Evolutionary conservation across 2,797 vertebrate species (phyloP).

Genomic region (Pempheris klunzingeri): DNA sequence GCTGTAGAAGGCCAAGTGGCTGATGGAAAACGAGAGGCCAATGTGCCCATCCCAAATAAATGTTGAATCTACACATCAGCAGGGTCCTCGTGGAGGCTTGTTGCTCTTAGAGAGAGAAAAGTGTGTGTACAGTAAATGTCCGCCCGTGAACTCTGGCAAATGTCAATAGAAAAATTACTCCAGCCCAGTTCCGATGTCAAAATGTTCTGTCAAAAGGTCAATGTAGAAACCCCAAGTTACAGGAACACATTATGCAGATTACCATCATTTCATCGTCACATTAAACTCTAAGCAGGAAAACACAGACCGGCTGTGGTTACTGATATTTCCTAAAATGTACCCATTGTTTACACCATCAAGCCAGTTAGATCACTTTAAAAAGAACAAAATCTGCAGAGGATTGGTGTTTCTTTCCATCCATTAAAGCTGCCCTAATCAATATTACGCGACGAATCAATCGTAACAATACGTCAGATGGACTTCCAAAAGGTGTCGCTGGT

Average conservation of each 20-base stretch:
- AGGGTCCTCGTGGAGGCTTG: not conserved
- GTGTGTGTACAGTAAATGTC: not conserved
- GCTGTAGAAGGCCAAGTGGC: too few relatives aligned
- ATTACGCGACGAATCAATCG: not conserved
- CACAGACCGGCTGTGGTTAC: not conserved
- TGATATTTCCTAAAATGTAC: not conserved
- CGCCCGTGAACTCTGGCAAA: not conserved
- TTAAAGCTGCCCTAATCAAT: not conserved
- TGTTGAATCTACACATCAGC: not conserved
- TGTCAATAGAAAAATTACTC: not conserved
- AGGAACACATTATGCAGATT: not conserved
- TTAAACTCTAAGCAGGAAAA: not conserved
- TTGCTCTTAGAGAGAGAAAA: not conserved
- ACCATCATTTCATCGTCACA: not conserved
- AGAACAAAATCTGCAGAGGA: not conserved
- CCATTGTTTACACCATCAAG: not conserved
- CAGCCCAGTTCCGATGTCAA: constrained; percentile 1
- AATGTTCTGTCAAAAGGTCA: constrained; percentile 16
- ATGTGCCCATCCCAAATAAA: too few relatives aligned
- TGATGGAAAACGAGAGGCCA: too few relatives aligned
- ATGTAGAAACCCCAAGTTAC: not conserved
- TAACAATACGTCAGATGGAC: not conserved
- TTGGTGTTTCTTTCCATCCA: not conserved
- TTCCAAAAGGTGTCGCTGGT: not conserved
- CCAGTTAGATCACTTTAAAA: not conserved